Base-by-base conservation (phyloP, 2,113 vertebrate species). In the Abramis brama region DNA sequence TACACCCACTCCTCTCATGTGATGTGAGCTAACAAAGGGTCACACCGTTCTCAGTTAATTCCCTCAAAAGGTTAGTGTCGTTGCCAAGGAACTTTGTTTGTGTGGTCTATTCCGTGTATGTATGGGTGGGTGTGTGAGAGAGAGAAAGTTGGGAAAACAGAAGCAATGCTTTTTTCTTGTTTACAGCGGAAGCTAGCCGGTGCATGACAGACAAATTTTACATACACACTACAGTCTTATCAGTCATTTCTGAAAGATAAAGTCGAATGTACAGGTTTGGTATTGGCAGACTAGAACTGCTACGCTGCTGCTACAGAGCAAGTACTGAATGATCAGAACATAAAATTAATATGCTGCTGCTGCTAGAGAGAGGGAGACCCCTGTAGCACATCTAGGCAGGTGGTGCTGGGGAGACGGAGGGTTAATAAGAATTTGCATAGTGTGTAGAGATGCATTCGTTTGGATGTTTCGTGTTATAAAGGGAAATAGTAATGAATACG, bases 1-100 rank as follows among this genome's bases (percentile, higher is more conserved):
- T 87, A 77, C 88, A 82, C 83, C 92, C 83, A 90, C 84, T 87
- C 66, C 25, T 79, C 75, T 79, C 86, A 74, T 86, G 89, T 89
- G 83, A 92, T 86, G 84, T 85, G 70, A 84, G 83, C 89, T 90
- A 68, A 88, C 87, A 92, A 91, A 94, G 91, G 91, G 91, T 91
- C 89, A 88, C 66, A n/a, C 79, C 84, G 92, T 91, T 91, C 91
- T 90, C 85, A 52, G 79, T 92, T 91, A 92, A 92, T 92, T 93
- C 93, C 89, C 86, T 89, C 89, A 82, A 93, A 94, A 93, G 92
- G 91, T 93, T 91, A 91, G 87, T 87, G 33, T 89, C 68, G 90
- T 92, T 92, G 92, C 93, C 90, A 89, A 85, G 92, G 88, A 91
- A 74, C 86, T 87, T 45, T 89, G 87, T 87, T 91, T 87, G 86